phyloP scores from a whole-genome alignment of 2,113 vertebrate genomes.

The Tympanuchus pallidicinctus region DNA sequence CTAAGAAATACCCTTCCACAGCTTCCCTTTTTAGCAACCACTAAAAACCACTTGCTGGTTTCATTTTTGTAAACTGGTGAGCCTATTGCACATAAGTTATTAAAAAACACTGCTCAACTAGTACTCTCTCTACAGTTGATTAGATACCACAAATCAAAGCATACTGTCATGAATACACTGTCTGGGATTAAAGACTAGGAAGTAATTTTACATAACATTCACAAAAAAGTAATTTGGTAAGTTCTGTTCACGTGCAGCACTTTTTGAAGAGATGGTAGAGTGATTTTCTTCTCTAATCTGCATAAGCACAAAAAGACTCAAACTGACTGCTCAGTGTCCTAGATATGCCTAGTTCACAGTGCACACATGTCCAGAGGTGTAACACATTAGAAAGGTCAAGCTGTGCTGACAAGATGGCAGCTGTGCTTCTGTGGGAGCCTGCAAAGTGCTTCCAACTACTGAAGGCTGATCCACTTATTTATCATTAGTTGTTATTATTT shows the following conservation, averaged over 20 bases:
- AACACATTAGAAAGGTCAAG: background rate
- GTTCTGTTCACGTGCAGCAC: background rate
- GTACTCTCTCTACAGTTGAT: background rate
- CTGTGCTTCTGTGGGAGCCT: background rate
- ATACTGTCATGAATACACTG: background rate
- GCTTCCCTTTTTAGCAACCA: background rate
- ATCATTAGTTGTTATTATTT: background rate
- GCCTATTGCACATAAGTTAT: background rate
- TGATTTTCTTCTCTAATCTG: background rate
- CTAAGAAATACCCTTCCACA: background rate
- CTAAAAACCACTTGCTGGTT: background rate
- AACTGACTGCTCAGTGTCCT: background rate
- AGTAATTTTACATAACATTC: background rate
- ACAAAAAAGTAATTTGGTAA: background rate
- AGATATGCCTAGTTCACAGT: background rate
- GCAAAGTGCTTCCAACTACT: background rate
- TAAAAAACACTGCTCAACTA: background rate
- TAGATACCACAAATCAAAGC: background rate
- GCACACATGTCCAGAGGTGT: background rate
- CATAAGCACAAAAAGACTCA: background rate
- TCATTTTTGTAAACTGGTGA: background rate
- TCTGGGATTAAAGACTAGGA: background rate
- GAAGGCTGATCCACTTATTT: background rate
- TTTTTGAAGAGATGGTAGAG: background rate
- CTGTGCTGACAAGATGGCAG: rapidly evolving